Conservation (phyloP, 2,113 vertebrate species). For the Amia ocellicauda region DNA sequence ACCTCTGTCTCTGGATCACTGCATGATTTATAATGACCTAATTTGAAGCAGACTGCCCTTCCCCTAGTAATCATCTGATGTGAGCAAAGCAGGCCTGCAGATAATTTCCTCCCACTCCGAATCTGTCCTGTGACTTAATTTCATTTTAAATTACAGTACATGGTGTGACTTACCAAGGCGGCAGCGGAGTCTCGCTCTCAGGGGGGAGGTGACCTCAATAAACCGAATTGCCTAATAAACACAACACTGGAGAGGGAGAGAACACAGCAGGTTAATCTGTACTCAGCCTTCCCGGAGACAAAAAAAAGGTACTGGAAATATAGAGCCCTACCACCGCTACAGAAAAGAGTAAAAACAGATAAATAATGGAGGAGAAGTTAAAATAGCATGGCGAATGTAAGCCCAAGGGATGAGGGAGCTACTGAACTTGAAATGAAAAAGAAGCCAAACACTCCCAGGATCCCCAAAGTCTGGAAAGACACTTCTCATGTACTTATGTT, state of each 20-base stretch:
- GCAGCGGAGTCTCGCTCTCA: not conserved
- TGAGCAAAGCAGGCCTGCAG: not conserved
- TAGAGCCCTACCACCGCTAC: not conserved
- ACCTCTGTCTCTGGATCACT: not conserved
- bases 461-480: conserved; percentile 1
- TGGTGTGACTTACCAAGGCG: no score
- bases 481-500: not conserved
- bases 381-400: conserved; percentile 8
- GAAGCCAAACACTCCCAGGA: not conserved
- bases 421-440: not conserved
- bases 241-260: no score
- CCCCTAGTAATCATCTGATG: not conserved
- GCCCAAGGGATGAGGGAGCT: not conserved
- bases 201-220: not conserved
- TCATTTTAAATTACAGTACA: no score
- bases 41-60: not conserved
- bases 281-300: no score
- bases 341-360: not conserved
- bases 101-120: not conserved
- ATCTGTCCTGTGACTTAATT: not conserved
- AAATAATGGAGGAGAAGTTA: conserved; percentile 12
- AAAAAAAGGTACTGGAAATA: no score
- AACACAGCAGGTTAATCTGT: no score
- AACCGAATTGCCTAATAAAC: not conserved
- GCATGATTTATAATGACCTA: not conserved